Evolutionary conservation across 2,888 invertebrate species (phyloP).

Genomic region (Athrips mouffetella): DNA sequence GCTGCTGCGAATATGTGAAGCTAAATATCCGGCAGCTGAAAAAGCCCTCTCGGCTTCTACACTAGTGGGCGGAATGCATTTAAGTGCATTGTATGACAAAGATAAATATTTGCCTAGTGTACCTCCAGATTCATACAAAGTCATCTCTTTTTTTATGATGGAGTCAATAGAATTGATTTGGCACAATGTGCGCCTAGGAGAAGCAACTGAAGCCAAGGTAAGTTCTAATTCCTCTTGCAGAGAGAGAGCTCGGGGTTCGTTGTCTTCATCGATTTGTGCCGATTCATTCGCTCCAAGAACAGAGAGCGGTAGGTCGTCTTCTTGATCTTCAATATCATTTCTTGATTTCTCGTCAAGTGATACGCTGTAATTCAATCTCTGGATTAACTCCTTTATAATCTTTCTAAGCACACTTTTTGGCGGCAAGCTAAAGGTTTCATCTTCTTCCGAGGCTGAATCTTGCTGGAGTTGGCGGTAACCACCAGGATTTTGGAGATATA

Average conservation of each 20-base stretch:
- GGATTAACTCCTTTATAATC: neutral
- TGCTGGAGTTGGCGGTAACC: too few species aligned
- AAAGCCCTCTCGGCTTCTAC: too few species aligned
- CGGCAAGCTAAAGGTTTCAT: conserved; percentile 3
- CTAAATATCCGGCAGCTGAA: too few species aligned
- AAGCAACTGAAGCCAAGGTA: neutral
- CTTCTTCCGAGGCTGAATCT: neutral
- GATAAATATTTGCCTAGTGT: too few species aligned
- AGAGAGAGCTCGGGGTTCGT: neutral
- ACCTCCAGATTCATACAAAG: neutral
- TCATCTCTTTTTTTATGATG: neutral
- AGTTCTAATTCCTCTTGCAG: neutral
- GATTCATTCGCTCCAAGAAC: too few species aligned
- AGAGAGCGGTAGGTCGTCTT: too few species aligned
- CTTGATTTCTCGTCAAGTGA: too few species aligned
- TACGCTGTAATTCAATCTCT: neutral
- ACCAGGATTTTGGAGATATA: conserved; percentile 1
- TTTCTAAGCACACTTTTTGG: neutral
- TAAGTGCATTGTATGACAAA: too few species aligned
- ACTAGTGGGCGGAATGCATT: too few species aligned
- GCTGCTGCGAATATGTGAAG: too few species aligned
- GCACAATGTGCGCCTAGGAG: neutral
- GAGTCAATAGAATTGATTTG: neutral
- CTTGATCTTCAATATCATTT: too few species aligned
- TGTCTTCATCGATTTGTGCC: neutral